Percentiles rank a stretch among this genome's conserved stretches.
These are phyloP conservation scores for Corythornis madagascariensis DNA, from an alignment of 2,113 vertebrate species.

Conservation along the genomic window DNA sequence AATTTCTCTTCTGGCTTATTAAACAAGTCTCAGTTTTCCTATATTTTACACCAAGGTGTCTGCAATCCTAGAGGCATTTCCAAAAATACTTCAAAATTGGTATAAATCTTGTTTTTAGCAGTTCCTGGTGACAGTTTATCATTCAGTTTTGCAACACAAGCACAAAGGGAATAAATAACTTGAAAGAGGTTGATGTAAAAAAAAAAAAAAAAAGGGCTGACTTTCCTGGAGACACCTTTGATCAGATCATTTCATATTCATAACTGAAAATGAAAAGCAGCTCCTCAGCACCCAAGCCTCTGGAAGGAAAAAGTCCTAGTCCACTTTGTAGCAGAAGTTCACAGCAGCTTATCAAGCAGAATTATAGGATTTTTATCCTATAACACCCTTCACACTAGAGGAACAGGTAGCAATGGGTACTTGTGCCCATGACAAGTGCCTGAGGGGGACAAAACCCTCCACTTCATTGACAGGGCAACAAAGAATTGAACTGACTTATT, in stretches of 20 bases:
- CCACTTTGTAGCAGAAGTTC: background rate
- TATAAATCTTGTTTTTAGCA: conserved; percentile 33
- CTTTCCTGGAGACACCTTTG: conserved; percentile 40
- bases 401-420: background rate
- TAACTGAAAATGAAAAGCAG: background rate
- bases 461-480: background rate
- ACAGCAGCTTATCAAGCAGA: background rate
- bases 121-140: conserved; percentile 13
- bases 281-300: background rate
- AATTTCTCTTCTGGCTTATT: background rate
- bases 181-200: conserved; percentile 17
- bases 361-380: background rate
- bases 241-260: background rate
- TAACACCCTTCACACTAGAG: background rate
- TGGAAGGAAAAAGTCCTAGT: background rate
- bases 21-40: background rate
- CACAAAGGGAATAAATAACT: conserved; percentile 62
- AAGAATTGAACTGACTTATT: background rate
- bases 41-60: background rate
- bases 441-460: background rate
- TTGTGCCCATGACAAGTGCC: background rate
- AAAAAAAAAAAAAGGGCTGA: background rate
- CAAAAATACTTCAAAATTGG: conserved; percentile 38
- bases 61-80: background rate
- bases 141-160: background rate